Evolutionary conservation across 2,888 invertebrate genomes (phyloP), one percentile per base, ranked within the genome.

Genomic region (Tipula unca): DNA sequence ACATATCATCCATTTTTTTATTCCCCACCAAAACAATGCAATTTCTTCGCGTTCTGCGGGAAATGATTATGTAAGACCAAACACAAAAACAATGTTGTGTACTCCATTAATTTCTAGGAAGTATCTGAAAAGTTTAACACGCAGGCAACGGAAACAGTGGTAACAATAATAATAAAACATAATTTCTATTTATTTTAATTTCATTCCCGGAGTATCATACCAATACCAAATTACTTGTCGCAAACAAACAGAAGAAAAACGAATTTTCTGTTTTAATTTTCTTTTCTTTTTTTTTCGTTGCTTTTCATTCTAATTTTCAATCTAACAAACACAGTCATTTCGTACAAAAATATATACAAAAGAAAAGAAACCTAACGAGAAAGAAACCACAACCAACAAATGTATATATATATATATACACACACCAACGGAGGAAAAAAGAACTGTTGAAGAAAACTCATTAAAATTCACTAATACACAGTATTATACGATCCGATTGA

Each of bases 101-200:
- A 25, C 69, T 69, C 69, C 69, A 69, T 54, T 54, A 54, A 20
- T 8, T 54, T 54, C 48, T 54, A 54, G 69, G 69, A 20, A 69
- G 69, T 69, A 69, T 1, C 69, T 69, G 25, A 13, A 25, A 69
- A 69, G 10, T 13, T 54, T 54, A 48, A n/a, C 4, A 3, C 14
- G n/a, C n/a, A n/a, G n/a, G 69, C 14, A 25, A 69, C 69, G 48
- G 48, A 48, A 3, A n/a, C 8, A 13, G n/a, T n/a, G n/a, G 17
- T 17, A 69, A 69, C 69, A 69, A 48, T n/a, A 69, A 69, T 54
- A 54, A 69, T 25, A 25, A 48, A 69, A 69, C 25, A 25, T 69
- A 69, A 69, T 69, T 69, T 69, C 69, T 69, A 69, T 69, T 69
- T 69, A 69, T 69, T 69, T 69, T 69, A 69, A 69, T 69, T 69